phyloP scores from a whole-genome alignment of 2,888 invertebrate species.

The Megaustenia siamemsis region DNA sequence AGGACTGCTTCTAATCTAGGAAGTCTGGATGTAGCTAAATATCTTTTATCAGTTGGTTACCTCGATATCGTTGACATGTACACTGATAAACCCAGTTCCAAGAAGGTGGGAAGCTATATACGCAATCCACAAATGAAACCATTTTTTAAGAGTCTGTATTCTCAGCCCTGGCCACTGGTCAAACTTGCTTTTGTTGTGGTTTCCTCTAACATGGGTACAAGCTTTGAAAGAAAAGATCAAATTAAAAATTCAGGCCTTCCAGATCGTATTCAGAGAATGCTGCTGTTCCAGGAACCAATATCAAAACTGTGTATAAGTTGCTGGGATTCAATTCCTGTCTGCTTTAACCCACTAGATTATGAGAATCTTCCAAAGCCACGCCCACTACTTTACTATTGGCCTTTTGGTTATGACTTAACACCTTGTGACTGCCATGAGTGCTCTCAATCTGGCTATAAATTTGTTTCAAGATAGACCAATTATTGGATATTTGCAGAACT shows the following conservation, averaged over 20 bases:
- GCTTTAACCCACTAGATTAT: conserved; percentile 24
- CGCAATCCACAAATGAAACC: background rate
- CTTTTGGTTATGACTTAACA: conserved; percentile 6
- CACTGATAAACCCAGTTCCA: background rate
- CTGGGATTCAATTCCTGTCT: conserved; percentile 32
- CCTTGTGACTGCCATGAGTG: conserved; percentile 28
- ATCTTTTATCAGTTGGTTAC: conserved; percentile 5
- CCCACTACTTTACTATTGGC: conserved; percentile 43
- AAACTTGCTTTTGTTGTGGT: conserved; percentile 36
- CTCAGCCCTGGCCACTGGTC: conserved; percentile 40
- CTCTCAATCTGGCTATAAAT: background rate
- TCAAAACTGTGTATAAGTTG: conserved; percentile 3
- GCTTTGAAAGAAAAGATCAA: conserved; percentile 10
- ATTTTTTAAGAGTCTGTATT: background rate
- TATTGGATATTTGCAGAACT: too few species aligned
- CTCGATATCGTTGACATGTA: conserved; percentile 3
- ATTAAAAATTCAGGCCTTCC: conserved; percentile 21
- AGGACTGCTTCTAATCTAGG: too few species aligned
- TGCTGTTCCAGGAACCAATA: conserved; percentile 24
- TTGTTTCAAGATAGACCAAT: too few species aligned
- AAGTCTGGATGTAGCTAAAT: background rate
- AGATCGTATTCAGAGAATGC: conserved; percentile 22
- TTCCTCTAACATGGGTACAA: conserved; percentile 16
- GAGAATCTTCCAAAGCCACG: conserved; percentile 31
- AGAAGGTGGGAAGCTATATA: background rate